Base-by-base conservation (phyloP, 2,797 vertebrate species). In the Pelochelys cantorii region DNA sequence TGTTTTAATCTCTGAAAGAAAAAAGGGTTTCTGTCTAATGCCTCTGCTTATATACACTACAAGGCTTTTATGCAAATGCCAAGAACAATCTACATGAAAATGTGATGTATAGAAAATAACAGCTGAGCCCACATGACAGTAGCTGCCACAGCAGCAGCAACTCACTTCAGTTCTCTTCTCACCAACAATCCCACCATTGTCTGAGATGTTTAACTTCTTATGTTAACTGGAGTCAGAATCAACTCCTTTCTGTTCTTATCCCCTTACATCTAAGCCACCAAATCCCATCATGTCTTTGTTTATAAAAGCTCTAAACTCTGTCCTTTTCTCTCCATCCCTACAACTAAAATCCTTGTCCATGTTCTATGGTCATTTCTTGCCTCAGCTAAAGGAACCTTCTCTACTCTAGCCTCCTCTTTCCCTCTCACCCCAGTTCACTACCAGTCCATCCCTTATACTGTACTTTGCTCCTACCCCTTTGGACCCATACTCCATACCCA, bases 31-130 rank as follows among this genome's bases (percentile, higher is more conserved):
- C 90, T 95, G 88, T 57, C 80, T 94, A 13, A 0, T 81, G 77
- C 23, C 37, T 65, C 90, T 95, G 81, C 90, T 97, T 85, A 79
- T 55, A 94, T 90, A 78, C 34, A 68, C 90, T 85, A 90, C 77
- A 94, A 85, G 81, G 75, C 23, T 94, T 95, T 87, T 92, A 93
- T 96, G 86, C 83, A 94, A 95, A 96, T 90, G 90, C 90, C 95
- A 95, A 68, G 88, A 55, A 84, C 74, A 37, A 86, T 95, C 77
- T 34, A 93, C 84, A 86, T 56, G 91, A 48, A 91, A 95, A 92
- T 83, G 71, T 2, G 27, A 77, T 80, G 42, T 53, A 94, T 13
- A 53, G 59, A 89, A 94, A 95, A 89, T 42, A 92, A 95, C 94
- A 93, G 20, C 48, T 95, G 93, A 95, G 83, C 29, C 81, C 77